Conservation (phyloP, 2,888 invertebrate genomes). For the Zaprionus bogoriensis region DNA sequence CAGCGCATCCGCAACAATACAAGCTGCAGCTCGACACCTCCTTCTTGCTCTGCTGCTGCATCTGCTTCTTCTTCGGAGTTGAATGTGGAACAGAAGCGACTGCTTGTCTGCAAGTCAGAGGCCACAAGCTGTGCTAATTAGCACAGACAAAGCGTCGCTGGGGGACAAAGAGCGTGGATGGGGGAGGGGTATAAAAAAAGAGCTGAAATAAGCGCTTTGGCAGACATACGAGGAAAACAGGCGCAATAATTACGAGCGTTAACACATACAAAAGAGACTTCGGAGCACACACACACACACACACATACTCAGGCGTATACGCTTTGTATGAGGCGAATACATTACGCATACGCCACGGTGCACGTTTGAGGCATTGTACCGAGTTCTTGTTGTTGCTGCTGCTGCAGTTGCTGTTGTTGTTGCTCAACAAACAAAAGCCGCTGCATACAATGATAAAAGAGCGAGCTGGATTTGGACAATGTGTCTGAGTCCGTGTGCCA, state of each 20-base stretch:
- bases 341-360: slow-evolving; percentile 65
- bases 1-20: slow-evolving; percentile 48
- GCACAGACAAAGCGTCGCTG: slow-evolving; percentile 66
- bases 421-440: slow-evolving; percentile 62
- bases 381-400: slow-evolving; percentile 37
- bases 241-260: slow-evolving; percentile 71
- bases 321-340: slow-evolving; percentile 27
- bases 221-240: slow-evolving; percentile 37
- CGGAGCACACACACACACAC: slow-evolving; percentile 32
- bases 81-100: background rate
- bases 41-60: slow-evolving; percentile 16
- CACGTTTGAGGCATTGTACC: slow-evolving; percentile 40
- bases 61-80: slow-evolving; percentile 21
- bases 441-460: slow-evolving; percentile 56
- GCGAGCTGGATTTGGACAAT: slow-evolving; percentile 60
- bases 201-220: slow-evolving; percentile 35
- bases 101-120: slow-evolving; percentile 42
- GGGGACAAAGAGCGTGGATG: background rate
- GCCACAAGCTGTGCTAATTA: slow-evolving; percentile 72
- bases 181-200: slow-evolving; percentile 1
- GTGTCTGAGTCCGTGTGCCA: slow-evolving; percentile 44
- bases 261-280: slow-evolving; percentile 57
- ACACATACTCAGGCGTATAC: slow-evolving; percentile 8
- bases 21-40: slow-evolving; percentile 19
- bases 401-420: slow-evolving; percentile 42